These are phyloP conservation scores for Cephalopachus bancanus DNA, from an alignment of 2,797 vertebrate genomes.

Conservation along the genomic window DNA sequence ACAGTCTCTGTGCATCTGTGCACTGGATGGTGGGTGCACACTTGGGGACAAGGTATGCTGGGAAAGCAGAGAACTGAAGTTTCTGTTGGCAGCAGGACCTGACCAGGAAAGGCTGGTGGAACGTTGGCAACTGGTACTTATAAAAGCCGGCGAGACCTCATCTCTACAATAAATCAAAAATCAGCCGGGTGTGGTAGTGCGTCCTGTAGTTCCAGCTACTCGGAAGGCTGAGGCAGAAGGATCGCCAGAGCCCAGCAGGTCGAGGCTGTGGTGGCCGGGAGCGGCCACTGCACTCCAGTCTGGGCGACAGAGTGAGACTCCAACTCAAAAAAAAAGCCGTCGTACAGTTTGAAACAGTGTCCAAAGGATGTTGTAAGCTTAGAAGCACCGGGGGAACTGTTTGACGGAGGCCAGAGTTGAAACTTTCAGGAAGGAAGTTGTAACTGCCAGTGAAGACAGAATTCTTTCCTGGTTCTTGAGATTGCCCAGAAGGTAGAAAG, in stretches of 20 bases:
- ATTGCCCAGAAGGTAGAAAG: neutral
- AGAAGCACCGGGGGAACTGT: neutral
- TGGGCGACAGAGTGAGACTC: too few relatives aligned
- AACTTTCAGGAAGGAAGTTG: neutral
- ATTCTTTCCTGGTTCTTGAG: neutral
- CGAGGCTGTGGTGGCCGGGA: too few relatives aligned
- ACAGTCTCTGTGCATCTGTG: neutral
- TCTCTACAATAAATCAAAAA: too few relatives aligned
- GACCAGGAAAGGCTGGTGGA: neutral
- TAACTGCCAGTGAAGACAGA: neutral
- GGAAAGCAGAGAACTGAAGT: neutral
- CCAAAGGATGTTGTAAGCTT: neutral
- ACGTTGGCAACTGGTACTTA: neutral
- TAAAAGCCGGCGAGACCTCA: neutral
- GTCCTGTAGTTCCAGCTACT: too few relatives aligned
- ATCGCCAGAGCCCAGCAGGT: too few relatives aligned
- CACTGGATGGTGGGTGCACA: neutral
- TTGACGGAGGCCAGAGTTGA: neutral
- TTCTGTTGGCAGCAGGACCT: neutral
- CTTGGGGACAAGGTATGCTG: neutral
- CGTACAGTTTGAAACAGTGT: neutral
- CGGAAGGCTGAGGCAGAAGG: too few relatives aligned
- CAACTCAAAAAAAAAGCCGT: neutral
- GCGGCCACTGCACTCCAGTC: too few relatives aligned
- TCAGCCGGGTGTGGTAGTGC: too few relatives aligned